phyloP scores from a whole-genome alignment of 2,113 vertebrate genomes.

The Nestor notabilis region DNA sequence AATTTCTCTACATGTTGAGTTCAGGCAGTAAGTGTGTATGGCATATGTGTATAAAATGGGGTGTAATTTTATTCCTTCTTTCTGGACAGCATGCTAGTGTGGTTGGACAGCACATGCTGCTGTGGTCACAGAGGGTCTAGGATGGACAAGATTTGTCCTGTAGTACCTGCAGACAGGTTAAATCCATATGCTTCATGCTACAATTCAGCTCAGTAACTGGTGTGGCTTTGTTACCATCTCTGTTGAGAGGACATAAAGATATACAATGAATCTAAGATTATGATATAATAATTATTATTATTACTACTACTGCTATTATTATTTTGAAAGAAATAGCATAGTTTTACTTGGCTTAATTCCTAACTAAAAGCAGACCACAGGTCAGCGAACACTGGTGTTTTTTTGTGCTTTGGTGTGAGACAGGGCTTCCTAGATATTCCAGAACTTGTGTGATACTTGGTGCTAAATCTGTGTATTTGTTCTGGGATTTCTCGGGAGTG shows the following conservation, averaged over 20 bases:
- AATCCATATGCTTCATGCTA: not conserved
- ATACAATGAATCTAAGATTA: not conserved
- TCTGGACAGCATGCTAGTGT: not conserved
- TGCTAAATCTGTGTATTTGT: not conserved
- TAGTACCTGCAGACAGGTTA: not conserved
- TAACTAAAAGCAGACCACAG: not conserved
- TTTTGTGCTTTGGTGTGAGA: not conserved
- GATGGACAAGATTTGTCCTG: not conserved
- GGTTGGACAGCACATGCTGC: fast-evolving
- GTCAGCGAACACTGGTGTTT: not conserved
- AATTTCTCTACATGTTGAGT: slow-evolving; percentile 77
- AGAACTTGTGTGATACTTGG: not conserved
- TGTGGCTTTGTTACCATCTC: not conserved
- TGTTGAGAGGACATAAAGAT: not conserved
- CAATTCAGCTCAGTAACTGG: not conserved
- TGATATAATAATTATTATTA: no score
- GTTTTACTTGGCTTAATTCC: not conserved
- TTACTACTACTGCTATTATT: no score
- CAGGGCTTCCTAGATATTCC: not conserved
- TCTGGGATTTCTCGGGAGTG: not conserved
- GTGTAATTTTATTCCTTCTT: not conserved
- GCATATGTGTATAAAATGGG: not conserved
- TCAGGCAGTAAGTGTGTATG: slow-evolving; percentile 74
- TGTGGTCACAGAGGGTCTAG: not conserved
- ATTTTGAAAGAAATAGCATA: not conserved